phyloP scores from a whole-genome alignment of 2,888 invertebrate genomes.

The Thereva unica region DNA sequence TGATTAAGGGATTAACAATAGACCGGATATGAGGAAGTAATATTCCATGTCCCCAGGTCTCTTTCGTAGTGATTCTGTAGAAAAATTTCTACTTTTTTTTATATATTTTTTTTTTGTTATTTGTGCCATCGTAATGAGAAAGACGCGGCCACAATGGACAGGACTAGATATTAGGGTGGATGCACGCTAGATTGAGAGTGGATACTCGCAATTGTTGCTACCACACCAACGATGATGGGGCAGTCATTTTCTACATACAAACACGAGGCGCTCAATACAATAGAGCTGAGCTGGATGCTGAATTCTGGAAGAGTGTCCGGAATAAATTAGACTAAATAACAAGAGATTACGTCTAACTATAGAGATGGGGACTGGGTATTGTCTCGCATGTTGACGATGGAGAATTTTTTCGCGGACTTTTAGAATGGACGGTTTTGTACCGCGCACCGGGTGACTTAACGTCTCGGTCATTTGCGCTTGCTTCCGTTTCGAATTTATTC shows the following conservation, averaged over 20 bases:
- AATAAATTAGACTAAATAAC: conserved; percentile 25
- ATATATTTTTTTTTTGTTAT: conserved; percentile 9
- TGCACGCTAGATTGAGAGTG: neutral
- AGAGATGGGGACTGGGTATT: neutral
- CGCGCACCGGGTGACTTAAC: conserved; percentile 32
- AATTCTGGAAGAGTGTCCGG: conserved; percentile 28
- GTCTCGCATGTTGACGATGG: neutral
- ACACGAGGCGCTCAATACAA: conserved; percentile 26
- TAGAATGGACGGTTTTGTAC: conserved; percentile 5
- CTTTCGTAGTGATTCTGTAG: conserved; percentile 22
- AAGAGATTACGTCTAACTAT: conserved; percentile 15
- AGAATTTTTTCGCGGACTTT: conserved; percentile 18
- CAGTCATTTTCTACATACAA: conserved; percentile 20
- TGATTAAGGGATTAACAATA: conserved; percentile 40
- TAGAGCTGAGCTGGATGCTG: conserved; percentile 6
- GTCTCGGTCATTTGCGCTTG: conserved; percentile 22
- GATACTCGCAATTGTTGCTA: conserved; percentile 11
- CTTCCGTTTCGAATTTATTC: conserved; percentile 42
- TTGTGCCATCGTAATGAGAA: neutral
- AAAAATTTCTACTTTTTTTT: conserved; percentile 12
- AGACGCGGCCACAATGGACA: conserved; percentile 1
- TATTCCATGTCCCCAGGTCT: conserved; percentile 35
- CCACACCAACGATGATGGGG: neutral
- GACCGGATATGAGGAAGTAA: conserved; percentile 43
- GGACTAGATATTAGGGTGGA: conserved; percentile 15